phyloP scores from a whole-genome alignment of 2,113 vertebrate species.

The Phaetusa simplex region DNA sequence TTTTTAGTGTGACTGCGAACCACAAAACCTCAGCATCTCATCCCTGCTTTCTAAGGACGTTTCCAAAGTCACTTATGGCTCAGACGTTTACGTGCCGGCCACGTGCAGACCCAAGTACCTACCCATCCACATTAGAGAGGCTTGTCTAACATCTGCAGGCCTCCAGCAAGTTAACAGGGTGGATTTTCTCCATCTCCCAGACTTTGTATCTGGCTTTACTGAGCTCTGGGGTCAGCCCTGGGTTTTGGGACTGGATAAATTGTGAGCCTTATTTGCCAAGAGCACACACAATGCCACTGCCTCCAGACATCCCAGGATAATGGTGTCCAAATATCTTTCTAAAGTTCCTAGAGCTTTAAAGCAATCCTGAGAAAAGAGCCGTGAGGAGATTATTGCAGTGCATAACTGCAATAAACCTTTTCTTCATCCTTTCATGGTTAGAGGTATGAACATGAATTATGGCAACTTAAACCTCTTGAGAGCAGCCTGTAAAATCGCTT shows the following conservation, averaged over 20 bases:
- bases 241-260: not conserved
- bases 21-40: not conserved
- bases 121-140: not conserved
- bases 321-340: not conserved
- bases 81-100: not conserved
- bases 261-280: not conserved
- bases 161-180: not conserved
- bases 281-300: not conserved
- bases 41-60: not conserved
- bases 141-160: not conserved
- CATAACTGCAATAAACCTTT: constrained; percentile 30
- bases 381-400: not conserved
- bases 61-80: not conserved
- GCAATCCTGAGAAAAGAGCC: not conserved
- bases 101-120: not conserved
- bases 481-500: not conserved
- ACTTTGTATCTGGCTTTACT: not conserved
- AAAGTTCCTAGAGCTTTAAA: not conserved
- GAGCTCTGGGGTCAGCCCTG: not conserved
- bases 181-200: not conserved
- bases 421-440: constrained; percentile 65
- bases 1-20: not conserved
- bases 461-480: not conserved
- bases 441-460: constrained; percentile 32
- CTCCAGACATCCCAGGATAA: not conserved